phyloP scores from a whole-genome alignment of 2,888 invertebrate genomes.

The Phanerotoma sp. region DNA sequence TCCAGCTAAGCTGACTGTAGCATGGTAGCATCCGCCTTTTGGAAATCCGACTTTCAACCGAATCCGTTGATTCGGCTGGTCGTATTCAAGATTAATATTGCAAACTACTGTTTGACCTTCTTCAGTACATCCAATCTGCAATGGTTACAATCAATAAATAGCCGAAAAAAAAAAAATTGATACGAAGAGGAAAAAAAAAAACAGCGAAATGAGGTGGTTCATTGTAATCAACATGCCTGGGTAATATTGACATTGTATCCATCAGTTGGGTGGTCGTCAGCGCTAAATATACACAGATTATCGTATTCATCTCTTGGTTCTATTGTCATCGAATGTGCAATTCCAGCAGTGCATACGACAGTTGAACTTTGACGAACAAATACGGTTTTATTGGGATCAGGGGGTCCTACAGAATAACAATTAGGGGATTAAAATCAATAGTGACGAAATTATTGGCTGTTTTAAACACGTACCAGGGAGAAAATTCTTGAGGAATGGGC shows the following conservation, averaged over 20 bases:
- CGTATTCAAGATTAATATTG: constrained; percentile 67
- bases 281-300: constrained; percentile 73
- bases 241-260: constrained; percentile 59
- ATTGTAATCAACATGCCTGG: constrained; percentile 45
- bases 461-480: constrained; percentile 63
- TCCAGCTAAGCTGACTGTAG: constrained; percentile 74
- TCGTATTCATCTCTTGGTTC: constrained; percentile 92
- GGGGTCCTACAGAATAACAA: constrained; percentile 63
- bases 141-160: constrained; percentile 1
- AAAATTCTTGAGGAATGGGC: constrained; percentile 83
- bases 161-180: background rate
- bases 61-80: constrained; percentile 76
- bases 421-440: background rate
- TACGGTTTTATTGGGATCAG: constrained; percentile 80
- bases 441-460: background rate
- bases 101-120: constrained; percentile 63
- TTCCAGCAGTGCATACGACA: constrained; percentile 78
- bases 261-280: constrained; percentile 64
- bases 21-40: constrained; percentile 79
- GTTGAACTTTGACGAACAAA: constrained; percentile 83
- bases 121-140: constrained; percentile 66
- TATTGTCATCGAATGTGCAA: constrained; percentile 76
- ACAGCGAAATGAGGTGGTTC: background rate
- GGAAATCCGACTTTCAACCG: constrained; percentile 77
- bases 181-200: constrained; percentile 2